Evolutionary conservation across 2,797 vertebrate genomes (phyloP).

Genomic region (Platyrinchus mystaceus): DNA sequence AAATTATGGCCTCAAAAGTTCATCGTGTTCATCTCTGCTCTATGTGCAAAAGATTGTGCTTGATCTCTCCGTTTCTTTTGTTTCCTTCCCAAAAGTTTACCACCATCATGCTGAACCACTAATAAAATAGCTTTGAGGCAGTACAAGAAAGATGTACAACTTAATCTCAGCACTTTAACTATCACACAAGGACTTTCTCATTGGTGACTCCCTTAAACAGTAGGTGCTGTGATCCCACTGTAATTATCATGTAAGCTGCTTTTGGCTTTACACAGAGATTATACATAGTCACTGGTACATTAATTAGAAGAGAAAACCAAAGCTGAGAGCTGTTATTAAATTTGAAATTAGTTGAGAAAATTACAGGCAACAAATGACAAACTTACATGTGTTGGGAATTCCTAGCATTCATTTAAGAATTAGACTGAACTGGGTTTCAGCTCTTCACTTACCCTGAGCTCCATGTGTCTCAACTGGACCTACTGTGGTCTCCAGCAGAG

Average conservation of each 20-base stretch:
- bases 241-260: constrained; percentile 9
- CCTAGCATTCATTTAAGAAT: not conserved
- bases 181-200: not conserved
- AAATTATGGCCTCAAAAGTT: not conserved
- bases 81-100: not conserved
- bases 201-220: not conserved
- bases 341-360: constrained; percentile 26
- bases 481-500: not conserved
- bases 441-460: not conserved
- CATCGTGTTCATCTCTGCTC: not conserved
- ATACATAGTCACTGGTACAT: not conserved
- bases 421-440: not conserved
- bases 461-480: not conserved
- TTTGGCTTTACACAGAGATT: constrained; percentile 1
- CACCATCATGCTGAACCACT: not conserved
- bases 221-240: not conserved
- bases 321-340: constrained; percentile 21
- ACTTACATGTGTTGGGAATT: not conserved
- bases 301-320: constrained; percentile 21
- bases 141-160: not conserved
- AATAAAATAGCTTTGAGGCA: not conserved
- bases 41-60: not conserved
- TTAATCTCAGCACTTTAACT: not conserved
- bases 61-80: not conserved
- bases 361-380: not conserved